A percentile compares a stretch with the other conserved stretches of the same genome.
Conservation (phyloP, 1,140 invertebrate species). For the Tetragonula clypearis region DNA sequence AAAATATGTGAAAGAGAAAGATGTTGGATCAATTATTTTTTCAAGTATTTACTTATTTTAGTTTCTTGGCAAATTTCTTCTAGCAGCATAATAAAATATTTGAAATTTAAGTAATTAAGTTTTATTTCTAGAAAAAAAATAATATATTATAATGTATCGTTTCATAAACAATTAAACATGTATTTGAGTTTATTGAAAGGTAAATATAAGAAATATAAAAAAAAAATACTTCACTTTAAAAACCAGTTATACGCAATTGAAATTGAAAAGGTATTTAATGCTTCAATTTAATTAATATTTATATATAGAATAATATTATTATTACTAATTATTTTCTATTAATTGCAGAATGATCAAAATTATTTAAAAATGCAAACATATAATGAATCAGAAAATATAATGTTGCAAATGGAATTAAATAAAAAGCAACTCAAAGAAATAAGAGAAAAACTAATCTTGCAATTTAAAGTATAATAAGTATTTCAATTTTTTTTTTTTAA, state of each 20-base stretch:
- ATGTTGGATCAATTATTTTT: conserved; percentile 43
- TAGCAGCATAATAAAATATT: neutral
- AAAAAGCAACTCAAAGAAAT: conserved; percentile 7
- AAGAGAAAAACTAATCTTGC: conserved; percentile 20
- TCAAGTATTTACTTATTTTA: conserved; percentile 43
- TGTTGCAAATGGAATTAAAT: conserved; percentile 5
- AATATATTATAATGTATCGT: conserved; percentile 44
- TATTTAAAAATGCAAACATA: neutral
- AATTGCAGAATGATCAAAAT: conserved; percentile 1
- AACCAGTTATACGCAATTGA: conserved; percentile 6
- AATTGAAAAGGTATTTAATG: neutral
- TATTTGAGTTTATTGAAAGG: conserved; percentile 21
- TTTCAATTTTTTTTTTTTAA: neutral
- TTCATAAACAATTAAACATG: conserved; percentile 46
- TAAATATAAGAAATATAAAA: conserved; percentile 8
- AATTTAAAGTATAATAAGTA: conserved; percentile 32
- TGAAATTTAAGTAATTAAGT: neutral
- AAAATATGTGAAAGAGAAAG: conserved; percentile 43
- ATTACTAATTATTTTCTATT: neutral
- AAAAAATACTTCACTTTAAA: conserved; percentile 5
- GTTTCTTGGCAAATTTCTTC: neutral
- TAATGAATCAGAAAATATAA: neutral
- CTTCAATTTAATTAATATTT: neutral
- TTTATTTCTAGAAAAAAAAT: conserved; percentile 52
- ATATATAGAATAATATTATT: neutral